Conservation (phyloP, 2,888 invertebrate genomes). For the Phengaris alcon region DNA sequence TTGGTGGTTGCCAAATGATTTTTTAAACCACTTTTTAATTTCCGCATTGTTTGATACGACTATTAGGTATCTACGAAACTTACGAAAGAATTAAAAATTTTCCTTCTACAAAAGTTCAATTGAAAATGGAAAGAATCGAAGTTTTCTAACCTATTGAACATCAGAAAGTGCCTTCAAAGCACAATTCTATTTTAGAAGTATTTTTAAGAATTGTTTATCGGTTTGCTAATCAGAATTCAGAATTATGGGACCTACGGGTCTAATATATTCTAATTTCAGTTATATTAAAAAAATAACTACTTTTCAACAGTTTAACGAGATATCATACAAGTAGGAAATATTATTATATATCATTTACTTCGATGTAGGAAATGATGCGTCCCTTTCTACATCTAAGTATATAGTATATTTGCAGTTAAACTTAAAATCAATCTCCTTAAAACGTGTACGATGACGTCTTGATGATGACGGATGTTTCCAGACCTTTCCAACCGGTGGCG, state of each 20-base stretch:
- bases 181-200: background rate
- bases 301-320: too few relatives aligned
- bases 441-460: too few relatives aligned
- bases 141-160: constrained; percentile 11
- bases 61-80: background rate
- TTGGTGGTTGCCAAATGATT: too few relatives aligned
- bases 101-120: constrained; percentile 5
- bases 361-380: too few relatives aligned
- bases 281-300: too few relatives aligned
- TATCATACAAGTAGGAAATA: too few relatives aligned
- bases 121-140: constrained; percentile 3
- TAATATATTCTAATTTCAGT: background rate
- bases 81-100: background rate
- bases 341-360: too few relatives aligned
- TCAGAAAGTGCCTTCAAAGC: constrained; percentile 1
- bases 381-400: too few relatives aligned
- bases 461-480: constrained; percentile 47
- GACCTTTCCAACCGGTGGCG: constrained; percentile 83
- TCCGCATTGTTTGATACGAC: background rate
- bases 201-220: constrained; percentile 6
- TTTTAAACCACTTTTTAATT: background rate
- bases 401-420: too few relatives aligned
- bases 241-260: background rate
- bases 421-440: too few relatives aligned
- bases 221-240: background rate